A percentile compares a stretch with the other conserved stretches of the same genome.
Evolutionary conservation across 2,888 invertebrate genomes (phyloP).

Genomic region (Sinotaia quadrata): DNA sequence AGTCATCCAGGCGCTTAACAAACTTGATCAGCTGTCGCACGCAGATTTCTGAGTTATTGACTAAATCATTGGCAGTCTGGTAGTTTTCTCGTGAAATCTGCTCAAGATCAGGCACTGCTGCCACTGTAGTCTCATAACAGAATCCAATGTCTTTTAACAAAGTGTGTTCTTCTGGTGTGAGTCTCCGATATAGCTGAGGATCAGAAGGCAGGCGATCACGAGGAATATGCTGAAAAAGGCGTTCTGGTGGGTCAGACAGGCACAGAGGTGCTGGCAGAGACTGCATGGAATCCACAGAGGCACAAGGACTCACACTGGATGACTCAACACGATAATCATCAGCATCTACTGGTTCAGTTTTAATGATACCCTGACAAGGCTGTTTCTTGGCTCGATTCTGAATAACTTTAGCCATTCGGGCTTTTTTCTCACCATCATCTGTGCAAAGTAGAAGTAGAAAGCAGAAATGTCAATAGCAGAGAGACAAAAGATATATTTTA

Average conservation of each 20-base stretch:
- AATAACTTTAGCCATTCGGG: conserved; percentile 89
- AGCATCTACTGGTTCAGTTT: conserved; percentile 47
- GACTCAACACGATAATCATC: conserved; percentile 38
- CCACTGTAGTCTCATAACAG: conserved; percentile 57
- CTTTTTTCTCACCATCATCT: conserved; percentile 82
- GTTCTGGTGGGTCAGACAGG: conserved; percentile 20
- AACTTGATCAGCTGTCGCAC: conserved; percentile 83
- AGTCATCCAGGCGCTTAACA: conserved; percentile 80
- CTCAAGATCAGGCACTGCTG: conserved; percentile 38
- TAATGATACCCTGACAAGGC: conserved; percentile 27
- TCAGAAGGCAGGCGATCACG: conserved; percentile 43
- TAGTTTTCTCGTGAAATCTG: conserved; percentile 45
- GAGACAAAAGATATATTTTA: no score
- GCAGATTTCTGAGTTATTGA: conserved; percentile 83
- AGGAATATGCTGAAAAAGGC: conserved; percentile 34
- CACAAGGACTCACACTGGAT: conserved; percentile 13
- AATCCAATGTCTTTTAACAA: conserved; percentile 49
- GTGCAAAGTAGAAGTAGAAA: conserved; percentile 11
- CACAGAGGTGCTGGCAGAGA: conserved; percentile 26
- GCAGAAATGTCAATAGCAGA: no score
- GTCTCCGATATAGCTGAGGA: conserved; percentile 44
- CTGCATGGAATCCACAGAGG: background rate
- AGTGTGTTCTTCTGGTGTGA: conserved; percentile 47
- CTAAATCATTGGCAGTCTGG: conserved; percentile 76
- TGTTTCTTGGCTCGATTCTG: conserved; percentile 79